Evolutionary conservation across 2,888 invertebrate genomes (phyloP).

Genomic region (Meiosimyza decipiens): DNA sequence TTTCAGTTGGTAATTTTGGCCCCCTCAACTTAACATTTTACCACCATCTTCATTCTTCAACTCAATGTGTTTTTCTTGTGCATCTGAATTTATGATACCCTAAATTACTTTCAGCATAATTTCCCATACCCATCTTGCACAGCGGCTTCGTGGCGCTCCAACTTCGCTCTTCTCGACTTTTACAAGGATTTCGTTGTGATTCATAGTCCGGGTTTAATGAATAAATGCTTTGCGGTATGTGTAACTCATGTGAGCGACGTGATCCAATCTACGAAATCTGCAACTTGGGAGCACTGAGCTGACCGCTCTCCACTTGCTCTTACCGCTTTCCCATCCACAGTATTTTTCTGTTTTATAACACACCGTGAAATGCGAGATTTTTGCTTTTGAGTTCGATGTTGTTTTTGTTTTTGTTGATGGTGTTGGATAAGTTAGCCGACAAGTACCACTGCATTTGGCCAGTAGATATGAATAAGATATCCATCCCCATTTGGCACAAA

Average conservation of each 20-base stretch:
- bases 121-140: neutral
- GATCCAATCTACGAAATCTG: constrained; percentile 51
- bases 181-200: constrained; percentile 43
- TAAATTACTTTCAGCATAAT: constrained; percentile 11
- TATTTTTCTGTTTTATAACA: constrained; percentile 27
- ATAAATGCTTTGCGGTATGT: constrained; percentile 52
- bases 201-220: constrained; percentile 50
- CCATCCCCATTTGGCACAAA: constrained; percentile 29
- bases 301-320: constrained; percentile 39
- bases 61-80: too few species aligned
- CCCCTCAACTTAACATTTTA: too few species aligned
- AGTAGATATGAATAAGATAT: constrained; percentile 14
- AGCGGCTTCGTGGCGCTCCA: too few species aligned
- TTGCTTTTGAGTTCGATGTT: neutral
- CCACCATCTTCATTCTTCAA: too few species aligned
- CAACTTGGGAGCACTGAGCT: constrained; percentile 46
- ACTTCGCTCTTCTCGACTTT: neutral
- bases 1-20: too few species aligned
- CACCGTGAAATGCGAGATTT: too few species aligned
- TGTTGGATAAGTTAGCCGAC: constrained; percentile 3
- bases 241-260: constrained; percentile 46
- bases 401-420: constrained; percentile 14
- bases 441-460: neutral
- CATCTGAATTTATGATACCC: too few species aligned
- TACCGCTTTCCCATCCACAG: neutral